phyloP scores from a whole-genome alignment of 1,140 invertebrate species.

The Polypedilum vanderplanki region DNA sequence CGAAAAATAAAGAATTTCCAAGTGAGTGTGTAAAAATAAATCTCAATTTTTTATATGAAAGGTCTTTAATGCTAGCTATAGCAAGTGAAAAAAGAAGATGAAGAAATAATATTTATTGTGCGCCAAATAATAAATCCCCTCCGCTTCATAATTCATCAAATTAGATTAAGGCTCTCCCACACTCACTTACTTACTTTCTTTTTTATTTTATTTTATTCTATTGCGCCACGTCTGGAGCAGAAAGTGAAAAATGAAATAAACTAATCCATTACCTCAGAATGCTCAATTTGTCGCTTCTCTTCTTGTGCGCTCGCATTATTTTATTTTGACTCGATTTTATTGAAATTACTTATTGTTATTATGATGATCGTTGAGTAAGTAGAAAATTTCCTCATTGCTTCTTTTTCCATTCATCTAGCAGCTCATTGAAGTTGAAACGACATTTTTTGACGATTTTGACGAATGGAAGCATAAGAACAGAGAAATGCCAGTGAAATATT shows the following conservation, averaged over 20 bases:
- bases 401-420: too few species aligned
- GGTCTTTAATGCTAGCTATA: neutral
- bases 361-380: neutral
- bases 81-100: neutral
- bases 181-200: neutral
- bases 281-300: neutral
- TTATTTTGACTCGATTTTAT: neutral
- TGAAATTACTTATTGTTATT: conserved; percentile 11
- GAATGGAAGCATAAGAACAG: too few species aligned
- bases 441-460: too few species aligned
- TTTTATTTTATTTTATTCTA: neutral
- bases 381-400: neutral
- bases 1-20: too few species aligned
- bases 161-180: conserved; percentile 23
- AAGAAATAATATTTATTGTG: conserved; percentile 8
- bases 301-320: neutral
- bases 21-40: too few species aligned
- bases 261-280: neutral
- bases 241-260: neutral
- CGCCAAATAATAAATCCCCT: conserved; percentile 14
- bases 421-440: too few species aligned
- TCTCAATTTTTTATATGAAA: too few species aligned
- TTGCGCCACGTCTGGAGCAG: too few species aligned
- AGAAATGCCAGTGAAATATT: neutral
- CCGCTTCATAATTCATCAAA: conserved; percentile 24